Evolutionary conservation across 1,140 invertebrate species (phyloP), one percentile per base, ranked within the genome.

Genomic region (Brachionus manjavacas): DNA sequence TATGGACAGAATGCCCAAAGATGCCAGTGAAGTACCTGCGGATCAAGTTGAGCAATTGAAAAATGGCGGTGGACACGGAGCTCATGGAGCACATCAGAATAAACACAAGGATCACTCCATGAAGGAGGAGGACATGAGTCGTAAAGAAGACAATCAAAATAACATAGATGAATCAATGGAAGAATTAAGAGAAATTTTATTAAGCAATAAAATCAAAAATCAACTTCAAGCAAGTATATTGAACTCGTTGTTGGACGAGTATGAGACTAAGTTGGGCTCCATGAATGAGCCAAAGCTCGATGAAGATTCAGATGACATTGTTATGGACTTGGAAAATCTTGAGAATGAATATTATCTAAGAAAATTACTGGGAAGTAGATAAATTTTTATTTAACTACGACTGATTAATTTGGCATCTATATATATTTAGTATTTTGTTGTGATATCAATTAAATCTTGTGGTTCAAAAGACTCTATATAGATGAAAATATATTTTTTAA

Each of bases 321-420:
- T 49, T 49, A 4, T 25, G 14, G 41, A 76, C 41, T 76, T 76
- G 41, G 20, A 76, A 49, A 49, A 76, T 46, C 20, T 76, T 9
- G 72, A 76, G n/a, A 76, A 76, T 49, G 72, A 76, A 25, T 76
- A 76, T 49, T 49, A 76, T 76, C 25, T 76, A 49, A 76, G 72
- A 76, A 76, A 76, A 76, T 76, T 76, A 25, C 43, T 76, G 3
- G 23, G 16, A 9, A 60, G 52, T 60, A 60, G 52, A 60, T 60
- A 60, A 60, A 14, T 52, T 20, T 46, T 60, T 23, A 20, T 25
- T 20, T 20, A 20, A 60, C 20, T 60, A 23, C 1, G 9, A 9
- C n/a, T 60, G 2, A 60, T 20, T 60, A 20, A 20, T 60, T 60
- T 20, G 52, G 52, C 52, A 60, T 60, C 52, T 60, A 60, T 60